Conservation (phyloP, 2,888 invertebrate species). For the Noctua pronuba region DNA sequence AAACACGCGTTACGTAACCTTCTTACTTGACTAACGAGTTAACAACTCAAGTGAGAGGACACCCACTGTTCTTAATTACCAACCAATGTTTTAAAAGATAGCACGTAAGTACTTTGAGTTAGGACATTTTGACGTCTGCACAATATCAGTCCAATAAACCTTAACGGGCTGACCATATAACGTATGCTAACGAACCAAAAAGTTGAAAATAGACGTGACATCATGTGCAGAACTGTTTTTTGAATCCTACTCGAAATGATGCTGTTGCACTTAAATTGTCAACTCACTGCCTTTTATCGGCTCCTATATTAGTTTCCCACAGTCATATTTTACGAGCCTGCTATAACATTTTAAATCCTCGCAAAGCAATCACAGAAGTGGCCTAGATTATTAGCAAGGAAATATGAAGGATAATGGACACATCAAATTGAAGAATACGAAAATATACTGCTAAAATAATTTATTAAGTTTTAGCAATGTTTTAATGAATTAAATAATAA, state of each 20-base stretch:
- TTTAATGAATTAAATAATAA: slow-evolving; percentile 88
- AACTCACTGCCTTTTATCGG: not conserved
- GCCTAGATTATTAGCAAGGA: slow-evolving; percentile 1
- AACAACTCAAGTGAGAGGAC: slow-evolving; percentile 53
- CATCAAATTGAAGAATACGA: slow-evolving; percentile 66
- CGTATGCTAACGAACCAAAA: slow-evolving; percentile 22
- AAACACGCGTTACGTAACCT: slow-evolving; percentile 52
- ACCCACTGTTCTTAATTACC: slow-evolving; percentile 46
- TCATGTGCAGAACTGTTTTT: slow-evolving; percentile 30
- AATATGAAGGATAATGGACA: slow-evolving; percentile 14
- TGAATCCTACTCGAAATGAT: slow-evolving; percentile 17
- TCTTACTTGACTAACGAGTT: slow-evolving; percentile 49
- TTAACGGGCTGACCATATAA: slow-evolving; percentile 19
- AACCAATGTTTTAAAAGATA: slow-evolving; percentile 31
- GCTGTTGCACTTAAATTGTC: slow-evolving; percentile 12
- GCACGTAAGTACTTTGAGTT: slow-evolving; percentile 23
- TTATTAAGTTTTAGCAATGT: slow-evolving; percentile 88
- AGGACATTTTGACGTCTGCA: slow-evolving; percentile 15
- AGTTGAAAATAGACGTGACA: slow-evolving; percentile 22
- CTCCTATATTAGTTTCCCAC: not conserved
- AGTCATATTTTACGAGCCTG: not conserved
- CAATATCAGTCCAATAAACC: slow-evolving; percentile 16
- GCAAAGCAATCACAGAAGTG: slow-evolving; percentile 5
- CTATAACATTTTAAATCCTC: not conserved
- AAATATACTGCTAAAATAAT: slow-evolving; percentile 86